Percentiles rank a stretch among this genome's conserved stretches.
These are phyloP conservation scores for roundworm (Caenorhabditis elegans) DNA, from an alignment of 1,140 invertebrate genomes.

Conservation along the genomic window WBcel235 BX284602.5:10858501-10859000, in stretches of 20 bases:
- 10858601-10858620: background rate
- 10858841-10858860: slow-evolving; percentile 17
- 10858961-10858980: too few species aligned
- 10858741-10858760: background rate
- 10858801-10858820: background rate
- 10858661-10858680: background rate
- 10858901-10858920: background rate
- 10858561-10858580: background rate
- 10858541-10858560: slow-evolving; percentile 6
- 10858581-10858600: background rate
- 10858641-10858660: slow-evolving; percentile 4
- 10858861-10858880: background rate
- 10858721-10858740: too few species aligned
- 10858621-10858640: slow-evolving; percentile 11
- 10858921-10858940: too few species aligned
- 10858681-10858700: background rate
- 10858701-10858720: background rate
- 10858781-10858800: slow-evolving; percentile 14
- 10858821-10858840: background rate
- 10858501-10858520: background rate
- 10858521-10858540: slow-evolving; percentile 18
- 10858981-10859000: too few species aligned
- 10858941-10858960: too few species aligned
- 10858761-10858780: background rate
- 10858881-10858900: background rate